Conservation (phyloP, 1,140 invertebrate species). For the Aradophagus sp. region DNA sequence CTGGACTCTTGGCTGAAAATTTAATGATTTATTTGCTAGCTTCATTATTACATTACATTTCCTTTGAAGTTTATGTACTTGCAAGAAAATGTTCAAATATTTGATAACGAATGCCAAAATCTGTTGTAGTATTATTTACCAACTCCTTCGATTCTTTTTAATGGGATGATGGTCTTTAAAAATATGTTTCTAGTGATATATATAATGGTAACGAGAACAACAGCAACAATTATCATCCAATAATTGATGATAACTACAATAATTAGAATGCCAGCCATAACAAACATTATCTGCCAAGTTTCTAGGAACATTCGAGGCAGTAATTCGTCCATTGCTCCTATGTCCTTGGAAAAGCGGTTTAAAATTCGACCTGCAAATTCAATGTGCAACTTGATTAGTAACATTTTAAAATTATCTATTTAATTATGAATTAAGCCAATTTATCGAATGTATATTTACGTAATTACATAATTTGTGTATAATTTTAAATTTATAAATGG, state of each 20-base stretch:
- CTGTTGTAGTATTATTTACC: slow-evolving; percentile 60
- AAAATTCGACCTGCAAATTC: slow-evolving; percentile 79
- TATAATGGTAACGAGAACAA: slow-evolving; percentile 76
- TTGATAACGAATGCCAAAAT: too few species aligned
- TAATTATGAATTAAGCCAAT: too few species aligned
- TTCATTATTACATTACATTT: too few species aligned
- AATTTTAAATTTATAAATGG: too few species aligned
- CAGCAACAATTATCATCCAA: slow-evolving; percentile 77
- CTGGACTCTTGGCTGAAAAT: slow-evolving; percentile 81
- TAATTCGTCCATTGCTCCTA: slow-evolving; percentile 87
- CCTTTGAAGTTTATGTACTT: too few species aligned
- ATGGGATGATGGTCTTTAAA: slow-evolving; percentile 78
- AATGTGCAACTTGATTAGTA: too few species aligned
- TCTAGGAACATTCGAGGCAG: slow-evolving; percentile 84
- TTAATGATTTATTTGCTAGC: too few species aligned
- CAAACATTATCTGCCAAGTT: slow-evolving; percentile 73
- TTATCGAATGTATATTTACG: too few species aligned
- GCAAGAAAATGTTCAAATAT: too few species aligned
- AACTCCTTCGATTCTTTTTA: slow-evolving; percentile 77
- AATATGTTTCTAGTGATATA: slow-evolving; percentile 77
- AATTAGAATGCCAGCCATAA: slow-evolving; percentile 73
- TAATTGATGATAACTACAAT: slow-evolving; percentile 77
- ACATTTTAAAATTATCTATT: slow-evolving; percentile 5
- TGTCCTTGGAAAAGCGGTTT: slow-evolving; percentile 88
- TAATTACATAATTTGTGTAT: too few species aligned